Percentiles rank a stretch among this genome's conserved stretches.
Evolutionary conservation across 1,140 invertebrate genomes (phyloP).

Genomic region (Macrocentrus cingulum): DNA sequence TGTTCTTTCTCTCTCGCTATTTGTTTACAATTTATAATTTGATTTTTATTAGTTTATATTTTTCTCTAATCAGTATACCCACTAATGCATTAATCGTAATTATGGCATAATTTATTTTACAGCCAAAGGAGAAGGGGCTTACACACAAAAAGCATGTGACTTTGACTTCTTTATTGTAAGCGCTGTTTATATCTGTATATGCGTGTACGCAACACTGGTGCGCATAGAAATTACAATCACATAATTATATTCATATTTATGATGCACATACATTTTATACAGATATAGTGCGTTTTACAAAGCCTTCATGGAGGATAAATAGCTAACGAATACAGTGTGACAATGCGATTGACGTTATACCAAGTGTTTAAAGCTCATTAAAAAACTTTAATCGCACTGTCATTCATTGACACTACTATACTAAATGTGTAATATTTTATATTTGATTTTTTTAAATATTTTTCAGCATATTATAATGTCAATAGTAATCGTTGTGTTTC

Average conservation of each 20-base stretch:
- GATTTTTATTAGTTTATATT: conserved; percentile 43
- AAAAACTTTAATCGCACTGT: not conserved
- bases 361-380: not conserved
- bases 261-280: not conserved
- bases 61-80: conserved; percentile 45
- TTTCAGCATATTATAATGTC: conserved; percentile 29
- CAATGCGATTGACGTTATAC: not conserved
- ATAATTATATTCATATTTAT: conserved; percentile 13
- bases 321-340: not conserved
- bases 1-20: no score
- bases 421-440: conserved; percentile 22
- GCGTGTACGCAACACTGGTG: conserved; percentile 31
- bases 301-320: not conserved
- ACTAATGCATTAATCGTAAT: conserved; percentile 56
- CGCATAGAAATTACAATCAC: conserved; percentile 6
- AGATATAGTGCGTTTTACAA: conserved; percentile 10
- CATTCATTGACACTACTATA: not conserved
- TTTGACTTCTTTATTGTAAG: conserved; percentile 44
- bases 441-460: conserved; percentile 21
- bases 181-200: conserved; percentile 30
- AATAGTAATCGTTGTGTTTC: conserved; percentile 27
- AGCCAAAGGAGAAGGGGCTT: conserved; percentile 58
- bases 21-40: conserved; percentile 27
- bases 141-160: conserved; percentile 46
- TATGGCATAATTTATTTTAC: conserved; percentile 56